phyloP scores from a whole-genome alignment of 2,113 vertebrate species.

The Oryctolagus cuniculus region mOryCun1.1 NC_091432.1:13105501-13106000 shows the following conservation, averaged over 20 bases:
- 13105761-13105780: too few species aligned
- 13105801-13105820: too few species aligned
- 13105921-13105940: too few species aligned
- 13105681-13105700: constrained; percentile 94
- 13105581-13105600: constrained; percentile 83
- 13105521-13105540: background rate
- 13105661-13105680: constrained; percentile 95
- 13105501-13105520: background rate
- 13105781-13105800: too few species aligned
- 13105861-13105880: too few species aligned
- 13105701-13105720: constrained; percentile 93
- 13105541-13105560: background rate
- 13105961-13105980: too few species aligned
- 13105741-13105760: constrained; percentile 92
- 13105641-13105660: constrained; percentile 94
- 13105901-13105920: too few species aligned
- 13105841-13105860: too few species aligned
- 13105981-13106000: too few species aligned
- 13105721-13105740: constrained; percentile 92
- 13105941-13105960: too few species aligned
- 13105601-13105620: constrained; percentile 96
- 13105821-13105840: too few species aligned
- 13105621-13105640: constrained; percentile 96
- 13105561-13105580: background rate
- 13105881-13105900: too few species aligned